These are phyloP conservation scores for Tetranychus piercei DNA, from an alignment of 2,888 invertebrate genomes.

Conservation along the genomic window DNA sequence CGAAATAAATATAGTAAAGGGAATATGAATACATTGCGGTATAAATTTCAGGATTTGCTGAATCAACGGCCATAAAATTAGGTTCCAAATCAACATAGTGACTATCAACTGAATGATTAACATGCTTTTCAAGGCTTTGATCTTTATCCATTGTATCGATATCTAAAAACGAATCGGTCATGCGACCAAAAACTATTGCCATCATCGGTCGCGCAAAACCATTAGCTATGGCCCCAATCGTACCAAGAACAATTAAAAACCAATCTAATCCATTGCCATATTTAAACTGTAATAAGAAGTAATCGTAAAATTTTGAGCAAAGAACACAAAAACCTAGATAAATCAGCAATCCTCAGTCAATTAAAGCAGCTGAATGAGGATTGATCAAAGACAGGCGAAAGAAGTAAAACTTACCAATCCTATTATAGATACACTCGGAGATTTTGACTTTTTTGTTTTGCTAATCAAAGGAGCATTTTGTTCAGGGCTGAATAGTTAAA, in stretches of 20 bases:
- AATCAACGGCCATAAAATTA: no score
- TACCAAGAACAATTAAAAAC: slow-evolving; percentile 28
- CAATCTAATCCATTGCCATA: slow-evolving; percentile 31
- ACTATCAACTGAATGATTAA: not conserved
- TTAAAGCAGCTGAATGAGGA: no score
- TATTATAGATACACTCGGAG: no score
- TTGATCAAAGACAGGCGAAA: no score
- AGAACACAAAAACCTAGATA: no score
- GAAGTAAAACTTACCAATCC: no score
- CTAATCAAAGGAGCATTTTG: no score
- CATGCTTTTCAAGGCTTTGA: not conserved
- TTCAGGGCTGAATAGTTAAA: no score
- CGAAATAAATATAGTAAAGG: not conserved
- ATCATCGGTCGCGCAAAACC: slow-evolving; percentile 39
- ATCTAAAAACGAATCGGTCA: slow-evolving; percentile 38
- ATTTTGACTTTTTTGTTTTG: no score
- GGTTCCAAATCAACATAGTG: not conserved
- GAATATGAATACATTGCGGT: not conserved
- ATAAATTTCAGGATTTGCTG: no score
- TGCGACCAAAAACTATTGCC: slow-evolving; percentile 38
- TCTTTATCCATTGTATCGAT: slow-evolving; percentile 21
- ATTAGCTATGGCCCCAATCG: slow-evolving; percentile 32
- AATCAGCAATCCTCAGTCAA: no score
- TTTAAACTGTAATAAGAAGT: slow-evolving; percentile 30
- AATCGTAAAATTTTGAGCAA: no score